Evolutionary conservation across 2,888 invertebrate species (phyloP).

Genomic region (Tiliacea citrago): DNA sequence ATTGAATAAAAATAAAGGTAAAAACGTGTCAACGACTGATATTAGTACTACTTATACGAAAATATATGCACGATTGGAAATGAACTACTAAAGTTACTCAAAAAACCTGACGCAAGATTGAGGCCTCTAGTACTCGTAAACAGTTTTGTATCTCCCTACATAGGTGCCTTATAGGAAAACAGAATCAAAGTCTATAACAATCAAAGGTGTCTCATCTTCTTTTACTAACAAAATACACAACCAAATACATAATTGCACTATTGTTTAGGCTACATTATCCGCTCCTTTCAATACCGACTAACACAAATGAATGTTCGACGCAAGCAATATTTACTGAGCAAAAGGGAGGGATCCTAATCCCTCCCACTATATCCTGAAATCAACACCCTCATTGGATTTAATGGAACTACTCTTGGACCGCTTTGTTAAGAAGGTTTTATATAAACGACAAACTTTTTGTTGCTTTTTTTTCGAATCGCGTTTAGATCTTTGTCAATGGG

Average conservation of each 20-base stretch:
- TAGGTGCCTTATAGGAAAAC: too few species aligned
- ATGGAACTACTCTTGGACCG: constrained; percentile 52
- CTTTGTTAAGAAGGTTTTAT: constrained; percentile 50
- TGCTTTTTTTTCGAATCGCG: constrained; percentile 34
- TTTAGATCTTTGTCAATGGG: constrained; percentile 24
- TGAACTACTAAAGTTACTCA: background rate
- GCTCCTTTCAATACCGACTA: constrained; percentile 48
- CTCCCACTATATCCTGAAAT: constrained; percentile 55
- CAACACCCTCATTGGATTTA: constrained; percentile 62
- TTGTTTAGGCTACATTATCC: constrained; percentile 37
- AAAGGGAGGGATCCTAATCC: constrained; percentile 50
- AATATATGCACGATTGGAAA: background rate
- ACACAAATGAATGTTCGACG: constrained; percentile 64
- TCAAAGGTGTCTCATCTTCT: background rate
- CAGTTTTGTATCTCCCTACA: background rate
- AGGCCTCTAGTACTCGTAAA: too few species aligned
- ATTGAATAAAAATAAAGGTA: too few species aligned
- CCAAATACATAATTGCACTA: background rate
- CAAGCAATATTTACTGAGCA: constrained; percentile 62
- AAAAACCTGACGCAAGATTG: background rate
- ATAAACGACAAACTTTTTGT: constrained; percentile 45
- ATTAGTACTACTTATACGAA: background rate
- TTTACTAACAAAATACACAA: constrained; percentile 10
- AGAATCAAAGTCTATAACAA: background rate
- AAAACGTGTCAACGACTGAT: too few species aligned